phyloP scores from a whole-genome alignment of 2,888 invertebrate species.

The Drosophila emarginata region DNA sequence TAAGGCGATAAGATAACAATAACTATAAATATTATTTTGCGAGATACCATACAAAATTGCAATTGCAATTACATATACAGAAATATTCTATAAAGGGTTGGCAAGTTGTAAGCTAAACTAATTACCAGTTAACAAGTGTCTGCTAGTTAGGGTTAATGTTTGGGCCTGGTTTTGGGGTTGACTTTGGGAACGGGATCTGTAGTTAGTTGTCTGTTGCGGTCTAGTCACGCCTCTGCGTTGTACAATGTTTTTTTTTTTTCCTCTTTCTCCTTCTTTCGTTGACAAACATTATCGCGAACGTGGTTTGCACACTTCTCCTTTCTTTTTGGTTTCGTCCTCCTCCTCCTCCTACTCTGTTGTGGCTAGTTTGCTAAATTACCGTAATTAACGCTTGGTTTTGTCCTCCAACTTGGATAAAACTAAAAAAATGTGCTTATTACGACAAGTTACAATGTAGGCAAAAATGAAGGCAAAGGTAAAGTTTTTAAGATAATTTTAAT shows the following conservation, averaged over 20 bases:
- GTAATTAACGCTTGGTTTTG: conserved; percentile 52
- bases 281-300: conserved; percentile 67
- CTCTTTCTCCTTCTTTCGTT: conserved; percentile 25
- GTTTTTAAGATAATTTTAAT: conserved; percentile 2
- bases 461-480: neutral
- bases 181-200: too few species aligned
- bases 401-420: conserved; percentile 1
- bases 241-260: conserved; percentile 4
- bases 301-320: conserved; percentile 26
- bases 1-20: neutral
- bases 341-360: neutral
- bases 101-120: conserved; percentile 17
- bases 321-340: neutral
- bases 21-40: neutral
- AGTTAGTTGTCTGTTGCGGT: conserved; percentile 8
- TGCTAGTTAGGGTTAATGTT: conserved; percentile 26
- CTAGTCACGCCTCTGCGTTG: conserved; percentile 30
- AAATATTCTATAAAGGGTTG: neutral
- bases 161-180: neutral
- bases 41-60: neutral
- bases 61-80: neutral
- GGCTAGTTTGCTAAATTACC: conserved; percentile 45
- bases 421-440: conserved; percentile 34
- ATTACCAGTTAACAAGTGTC: conserved; percentile 46
- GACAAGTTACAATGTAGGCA: conserved; percentile 28